Conservation (phyloP, 2,113 vertebrate genomes). For the Sorex araneus region DNA sequence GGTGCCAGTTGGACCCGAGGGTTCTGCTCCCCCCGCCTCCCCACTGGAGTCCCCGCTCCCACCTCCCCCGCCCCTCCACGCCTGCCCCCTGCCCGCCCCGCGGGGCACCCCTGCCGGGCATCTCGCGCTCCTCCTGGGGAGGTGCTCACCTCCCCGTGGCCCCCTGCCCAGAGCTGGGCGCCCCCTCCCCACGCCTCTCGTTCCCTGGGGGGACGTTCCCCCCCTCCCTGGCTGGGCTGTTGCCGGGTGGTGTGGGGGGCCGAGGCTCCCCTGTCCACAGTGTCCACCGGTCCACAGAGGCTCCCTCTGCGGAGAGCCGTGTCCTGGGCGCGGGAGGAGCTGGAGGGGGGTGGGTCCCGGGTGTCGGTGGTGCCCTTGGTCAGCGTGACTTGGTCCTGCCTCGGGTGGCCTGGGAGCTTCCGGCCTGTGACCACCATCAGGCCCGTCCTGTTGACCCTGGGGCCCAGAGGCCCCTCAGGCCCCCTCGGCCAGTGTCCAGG, state of each 20-base stretch:
- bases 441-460: no score
- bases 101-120: no score
- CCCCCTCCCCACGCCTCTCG: background rate
- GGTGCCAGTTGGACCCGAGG: background rate
- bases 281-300: no score
- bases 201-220: background rate
- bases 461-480: no score
- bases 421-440: no score
- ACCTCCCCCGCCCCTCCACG: no score
- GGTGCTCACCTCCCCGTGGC: background rate
- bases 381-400: conserved; percentile 63
- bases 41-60: no score
- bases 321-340: no score
- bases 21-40: background rate
- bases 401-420: background rate
- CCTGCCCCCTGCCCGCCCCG: background rate
- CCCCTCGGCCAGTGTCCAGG: background rate
- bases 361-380: conserved; percentile 49
- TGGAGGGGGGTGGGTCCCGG: background rate
- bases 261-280: no score
- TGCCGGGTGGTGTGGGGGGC: background rate
- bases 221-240: background rate
- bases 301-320: no score
- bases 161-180: background rate
- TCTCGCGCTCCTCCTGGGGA: background rate